Conservation (phyloP, 1,140 invertebrate species). For the Frieseomelitta varia region DNA sequence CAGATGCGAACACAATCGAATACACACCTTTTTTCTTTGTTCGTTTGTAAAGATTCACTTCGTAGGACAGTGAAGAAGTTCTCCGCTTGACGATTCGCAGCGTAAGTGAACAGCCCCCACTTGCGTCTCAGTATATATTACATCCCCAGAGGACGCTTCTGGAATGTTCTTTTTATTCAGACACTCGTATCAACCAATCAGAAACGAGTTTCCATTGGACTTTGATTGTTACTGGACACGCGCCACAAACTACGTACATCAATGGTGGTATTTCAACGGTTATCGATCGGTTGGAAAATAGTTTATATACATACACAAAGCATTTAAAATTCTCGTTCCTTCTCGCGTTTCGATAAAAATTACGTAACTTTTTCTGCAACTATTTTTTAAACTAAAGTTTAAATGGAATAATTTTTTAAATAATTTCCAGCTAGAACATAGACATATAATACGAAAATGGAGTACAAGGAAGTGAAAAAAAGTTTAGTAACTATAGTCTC, state of each 20-base stretch:
- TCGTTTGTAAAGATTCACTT: slow-evolving; percentile 39
- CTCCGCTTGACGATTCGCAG: slow-evolving; percentile 79
- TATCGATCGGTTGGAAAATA: slow-evolving; percentile 40
- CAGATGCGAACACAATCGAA: neutral
- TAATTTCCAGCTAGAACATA: neutral
- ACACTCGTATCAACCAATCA: slow-evolving; percentile 63
- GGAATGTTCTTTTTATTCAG: slow-evolving; percentile 73
- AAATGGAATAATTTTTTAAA: neutral
- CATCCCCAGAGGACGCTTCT: slow-evolving; percentile 71
- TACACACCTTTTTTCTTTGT: slow-evolving; percentile 53
- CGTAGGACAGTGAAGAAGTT: slow-evolving; percentile 72
- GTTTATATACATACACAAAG: neutral
- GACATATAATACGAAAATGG: slow-evolving; percentile 28
- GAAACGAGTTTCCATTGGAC: slow-evolving; percentile 21
- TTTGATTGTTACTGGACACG: slow-evolving; percentile 57
- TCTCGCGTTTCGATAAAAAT: neutral
- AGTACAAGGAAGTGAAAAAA: slow-evolving; percentile 26
- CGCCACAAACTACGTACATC: slow-evolving; percentile 53
- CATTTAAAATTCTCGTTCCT: neutral
- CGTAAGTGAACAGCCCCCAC: slow-evolving; percentile 75
- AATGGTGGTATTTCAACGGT: slow-evolving; percentile 17
- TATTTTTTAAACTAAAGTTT: too few species aligned
- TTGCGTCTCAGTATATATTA: slow-evolving; percentile 69
- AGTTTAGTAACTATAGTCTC: slow-evolving; percentile 32
- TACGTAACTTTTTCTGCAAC: neutral